A percentile compares a stretch with the other conserved stretches of the same genome.
Evolutionary conservation across 2,888 invertebrate species (phyloP).

Genomic region (Hemistola chrysoprasaria): DNA sequence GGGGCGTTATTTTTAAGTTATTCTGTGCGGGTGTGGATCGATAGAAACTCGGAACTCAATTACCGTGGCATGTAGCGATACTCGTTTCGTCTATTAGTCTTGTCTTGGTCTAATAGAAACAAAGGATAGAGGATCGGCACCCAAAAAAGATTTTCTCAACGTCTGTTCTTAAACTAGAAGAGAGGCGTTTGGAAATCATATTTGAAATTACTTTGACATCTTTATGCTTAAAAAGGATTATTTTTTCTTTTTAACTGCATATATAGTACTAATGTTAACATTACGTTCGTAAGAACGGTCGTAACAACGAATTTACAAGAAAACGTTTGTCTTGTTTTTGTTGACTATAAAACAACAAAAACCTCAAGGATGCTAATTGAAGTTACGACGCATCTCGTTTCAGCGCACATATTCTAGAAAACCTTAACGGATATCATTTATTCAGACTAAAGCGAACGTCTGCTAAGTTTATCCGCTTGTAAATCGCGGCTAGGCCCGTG

Average conservation of each 20-base stretch:
- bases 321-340: neutral
- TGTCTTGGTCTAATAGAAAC: constrained; percentile 21
- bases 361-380: constrained; percentile 6
- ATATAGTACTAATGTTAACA: too few relatives aligned
- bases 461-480: constrained; percentile 43
- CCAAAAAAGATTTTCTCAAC: constrained; percentile 15
- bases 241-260: too few relatives aligned
- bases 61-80: constrained; percentile 23
- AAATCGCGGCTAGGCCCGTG: constrained; percentile 49
- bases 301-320: too few relatives aligned
- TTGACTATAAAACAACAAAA: constrained; percentile 1
- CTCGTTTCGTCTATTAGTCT: constrained; percentile 26
- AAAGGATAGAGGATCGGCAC: constrained; percentile 2
- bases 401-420: constrained; percentile 4
- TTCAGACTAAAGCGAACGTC: constrained; percentile 41
- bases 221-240: neutral
- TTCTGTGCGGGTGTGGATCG: constrained; percentile 20
- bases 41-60: constrained; percentile 20
- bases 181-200: constrained; percentile 12
- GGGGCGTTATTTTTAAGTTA: constrained; percentile 28
- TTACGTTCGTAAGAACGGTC: too few relatives aligned
- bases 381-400: constrained; percentile 5
- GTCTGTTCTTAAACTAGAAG: constrained; percentile 14
- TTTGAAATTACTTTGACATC: constrained; percentile 9
- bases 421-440: constrained; percentile 27